Evolutionary conservation across 2,888 invertebrate species (phyloP).

Genomic region (Eupithecia subfuscata): DNA sequence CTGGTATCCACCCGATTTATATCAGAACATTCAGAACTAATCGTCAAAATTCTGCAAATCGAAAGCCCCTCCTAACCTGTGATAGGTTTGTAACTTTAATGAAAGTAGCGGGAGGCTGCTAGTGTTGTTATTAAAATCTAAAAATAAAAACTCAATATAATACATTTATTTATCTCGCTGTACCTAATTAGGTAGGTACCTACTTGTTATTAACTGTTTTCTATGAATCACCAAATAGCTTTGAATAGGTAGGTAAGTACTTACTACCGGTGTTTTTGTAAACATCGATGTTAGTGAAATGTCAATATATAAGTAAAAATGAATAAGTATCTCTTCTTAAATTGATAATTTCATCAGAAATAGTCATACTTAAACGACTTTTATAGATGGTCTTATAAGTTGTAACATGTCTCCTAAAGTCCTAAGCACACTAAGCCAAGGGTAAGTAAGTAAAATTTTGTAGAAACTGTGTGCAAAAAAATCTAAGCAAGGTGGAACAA

Average conservation of each 20-base stretch:
- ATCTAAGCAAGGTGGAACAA: too few species aligned
- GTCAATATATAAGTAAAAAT: neutral
- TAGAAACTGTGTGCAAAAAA: too few species aligned
- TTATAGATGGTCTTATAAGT: neutral
- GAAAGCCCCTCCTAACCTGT: too few species aligned
- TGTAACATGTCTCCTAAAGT: neutral
- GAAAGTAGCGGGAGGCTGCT: too few species aligned
- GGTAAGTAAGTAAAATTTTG: too few species aligned
- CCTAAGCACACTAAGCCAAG: too few species aligned
- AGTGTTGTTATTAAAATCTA: too few species aligned
- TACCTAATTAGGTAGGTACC: neutral
- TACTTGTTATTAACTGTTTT: neutral
- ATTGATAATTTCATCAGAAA: neutral
- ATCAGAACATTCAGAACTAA: too few species aligned
- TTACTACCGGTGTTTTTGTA: neutral
- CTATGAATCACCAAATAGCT: neutral
- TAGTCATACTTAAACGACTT: neutral
- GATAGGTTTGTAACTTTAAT: too few species aligned
- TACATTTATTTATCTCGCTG: neutral
- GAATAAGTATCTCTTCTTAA: neutral
- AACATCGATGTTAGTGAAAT: neutral
- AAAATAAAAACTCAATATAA: too few species aligned
- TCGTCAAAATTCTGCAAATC: too few species aligned
- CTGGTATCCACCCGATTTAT: too few species aligned
- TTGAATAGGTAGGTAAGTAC: neutral